Percentiles rank a stretch among this genome's conserved stretches.
Evolutionary conservation across 2,888 invertebrate genomes (phyloP).

Genomic region (Xylophagus ater): DNA sequence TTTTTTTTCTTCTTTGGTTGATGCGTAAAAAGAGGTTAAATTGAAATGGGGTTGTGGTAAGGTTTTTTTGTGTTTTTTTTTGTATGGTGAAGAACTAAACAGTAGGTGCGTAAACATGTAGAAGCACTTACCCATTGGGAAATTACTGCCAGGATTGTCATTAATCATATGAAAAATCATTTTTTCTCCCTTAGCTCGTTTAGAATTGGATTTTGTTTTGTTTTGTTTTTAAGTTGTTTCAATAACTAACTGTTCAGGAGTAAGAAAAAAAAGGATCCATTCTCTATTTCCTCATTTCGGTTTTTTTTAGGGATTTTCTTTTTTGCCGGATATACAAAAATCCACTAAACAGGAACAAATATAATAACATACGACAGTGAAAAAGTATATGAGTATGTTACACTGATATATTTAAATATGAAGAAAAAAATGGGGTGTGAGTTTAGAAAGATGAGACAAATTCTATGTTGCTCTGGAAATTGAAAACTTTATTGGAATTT

Average conservation of each 20-base stretch:
- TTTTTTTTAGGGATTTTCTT: background rate
- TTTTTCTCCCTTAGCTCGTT: constrained; percentile 10
- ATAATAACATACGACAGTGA: background rate
- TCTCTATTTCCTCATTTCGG: too few species aligned
- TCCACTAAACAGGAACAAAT: background rate
- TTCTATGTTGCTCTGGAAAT: background rate
- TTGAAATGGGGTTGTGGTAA: too few species aligned
- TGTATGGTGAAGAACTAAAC: too few species aligned
- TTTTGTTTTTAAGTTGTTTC: background rate
- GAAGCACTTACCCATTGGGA: constrained; percentile 7
- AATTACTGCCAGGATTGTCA: constrained; percentile 10
- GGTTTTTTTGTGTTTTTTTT: too few species aligned
- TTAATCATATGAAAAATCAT: constrained; percentile 11
- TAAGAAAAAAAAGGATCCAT: too few species aligned
- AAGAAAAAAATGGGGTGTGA: too few species aligned
- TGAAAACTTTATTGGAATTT: constrained; percentile 13
- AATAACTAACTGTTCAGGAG: too few species aligned
- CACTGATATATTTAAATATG: too few species aligned
- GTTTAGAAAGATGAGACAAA: background rate
- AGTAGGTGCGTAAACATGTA: constrained; percentile 4
- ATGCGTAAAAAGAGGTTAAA: too few species aligned
- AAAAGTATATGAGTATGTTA: too few species aligned
- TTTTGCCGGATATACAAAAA: background rate
- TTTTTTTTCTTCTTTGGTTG: too few species aligned
- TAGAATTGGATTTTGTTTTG: constrained; percentile 7